Percentiles rank a stretch among this genome's conserved stretches.
Conservation (phyloP, 2,113 vertebrate species). For the Pholis gunnellus region DNA sequence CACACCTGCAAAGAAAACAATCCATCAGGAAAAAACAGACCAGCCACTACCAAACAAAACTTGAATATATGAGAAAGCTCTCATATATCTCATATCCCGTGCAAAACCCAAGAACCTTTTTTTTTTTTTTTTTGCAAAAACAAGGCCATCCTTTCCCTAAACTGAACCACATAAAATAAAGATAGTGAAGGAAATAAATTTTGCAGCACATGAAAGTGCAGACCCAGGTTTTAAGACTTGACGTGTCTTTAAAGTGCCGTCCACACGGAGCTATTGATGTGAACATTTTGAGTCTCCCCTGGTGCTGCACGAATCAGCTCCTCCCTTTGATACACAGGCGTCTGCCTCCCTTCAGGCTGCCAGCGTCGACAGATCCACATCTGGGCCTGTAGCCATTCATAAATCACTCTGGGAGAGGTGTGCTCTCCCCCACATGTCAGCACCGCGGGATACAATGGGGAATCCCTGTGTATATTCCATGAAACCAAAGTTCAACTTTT, state of each 20-base stretch:
- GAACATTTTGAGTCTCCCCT: slow-evolving; percentile 72
- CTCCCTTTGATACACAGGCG: slow-evolving; percentile 77
- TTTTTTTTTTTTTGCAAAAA: background rate
- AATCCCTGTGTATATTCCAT: slow-evolving; percentile 61
- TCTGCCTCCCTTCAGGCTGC: slow-evolving; percentile 79
- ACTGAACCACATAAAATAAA: slow-evolving; percentile 60
- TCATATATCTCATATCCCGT: slow-evolving; percentile 11
- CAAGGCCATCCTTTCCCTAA: slow-evolving; percentile 18
- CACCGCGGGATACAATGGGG: slow-evolving; percentile 65
- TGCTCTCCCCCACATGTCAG: slow-evolving; percentile 74
- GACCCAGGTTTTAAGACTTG: slow-evolving; percentile 71
- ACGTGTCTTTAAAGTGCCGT: slow-evolving; percentile 81
- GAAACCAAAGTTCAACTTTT: slow-evolving; percentile 59
- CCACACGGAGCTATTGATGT: slow-evolving; percentile 76
- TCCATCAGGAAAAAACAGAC: slow-evolving; percentile 33
- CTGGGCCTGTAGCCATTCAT: slow-evolving; percentile 81
- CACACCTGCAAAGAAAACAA: slow-evolving; percentile 87
- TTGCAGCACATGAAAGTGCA: slow-evolving; percentile 78
- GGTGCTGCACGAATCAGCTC: slow-evolving; percentile 69
- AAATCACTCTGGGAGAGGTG: slow-evolving; percentile 80
- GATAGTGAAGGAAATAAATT: slow-evolving; percentile 74
- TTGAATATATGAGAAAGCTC: slow-evolving; percentile 1
- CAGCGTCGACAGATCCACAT: slow-evolving; percentile 79
- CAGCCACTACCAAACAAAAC: slow-evolving; percentile 20
- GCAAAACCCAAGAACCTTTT: background rate